Base-by-base conservation (phyloP, 2,797 vertebrate species). In the Chiloscyllium punctatum region DNA sequence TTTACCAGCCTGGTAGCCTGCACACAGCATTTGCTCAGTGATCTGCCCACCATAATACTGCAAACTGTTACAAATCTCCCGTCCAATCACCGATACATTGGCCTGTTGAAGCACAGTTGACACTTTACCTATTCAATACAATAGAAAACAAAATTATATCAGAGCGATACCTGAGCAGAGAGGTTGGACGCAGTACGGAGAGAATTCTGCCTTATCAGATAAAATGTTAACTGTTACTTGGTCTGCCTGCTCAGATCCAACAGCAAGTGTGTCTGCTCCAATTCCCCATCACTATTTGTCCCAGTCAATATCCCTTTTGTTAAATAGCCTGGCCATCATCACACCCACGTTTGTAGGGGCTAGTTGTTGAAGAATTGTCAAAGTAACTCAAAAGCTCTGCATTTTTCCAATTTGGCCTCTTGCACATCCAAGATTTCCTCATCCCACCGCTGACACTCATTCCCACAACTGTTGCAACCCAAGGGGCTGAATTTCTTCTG, bases 11-110 rank as follows among this genome's bases (percentile, higher is more conserved):
- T 97, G 96, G 71, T 86, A 96, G 21, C 98, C 98, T 0, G 98
- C 98, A 15, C 98, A 98, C 94, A 98, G 97, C 98, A 98, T 98
- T 82, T 97, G 97, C 95, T 97, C 96, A 68, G 97, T 98, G 42
- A 98, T 96, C 82, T 96, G 87, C 16, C 30, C n/a, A 42, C 97
- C 96, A 1, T 98, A 98, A 71, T 97, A 96, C 0, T 72, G 95
- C 0, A 96, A 95, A 3, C 95, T 95, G 68, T 97, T 97, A 96
- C 98, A 98, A 95, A 95, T 48, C 0, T 96, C 95, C 57, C 97
- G 97, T 96, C 96, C 96, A 94, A 98, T 97, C 7, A 98, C 96
- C 69, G 96, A 96, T 3, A 98, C 97, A 94, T 96, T 97, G 7
- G 98, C 98, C 96, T 98, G 97, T 37, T 97, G 96, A 16, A 98